phyloP scores from a whole-genome alignment of 2,797 vertebrate species.

The Argyrosomus regius region DNA sequence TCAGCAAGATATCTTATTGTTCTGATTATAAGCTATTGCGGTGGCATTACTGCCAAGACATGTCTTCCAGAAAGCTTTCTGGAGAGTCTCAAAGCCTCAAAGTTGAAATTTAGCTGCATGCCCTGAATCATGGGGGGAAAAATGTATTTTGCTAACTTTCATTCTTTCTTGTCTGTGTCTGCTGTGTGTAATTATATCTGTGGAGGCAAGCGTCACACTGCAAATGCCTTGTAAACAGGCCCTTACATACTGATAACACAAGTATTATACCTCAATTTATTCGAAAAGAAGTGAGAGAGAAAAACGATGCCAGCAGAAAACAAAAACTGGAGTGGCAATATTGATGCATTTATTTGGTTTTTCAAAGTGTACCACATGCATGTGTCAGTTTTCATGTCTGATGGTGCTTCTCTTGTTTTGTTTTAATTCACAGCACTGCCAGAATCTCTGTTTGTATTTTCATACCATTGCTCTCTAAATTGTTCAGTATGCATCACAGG shows the following conservation, averaged over 20 bases:
- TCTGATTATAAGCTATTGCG: conserved; percentile 48
- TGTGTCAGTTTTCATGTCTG: neutral
- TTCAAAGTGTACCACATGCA: conserved; percentile 1
- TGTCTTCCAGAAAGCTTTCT: conserved; percentile 38
- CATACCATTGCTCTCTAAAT: conserved; percentile 33
- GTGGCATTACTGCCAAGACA: conserved; percentile 38
- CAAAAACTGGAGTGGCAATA: conserved; percentile 38
- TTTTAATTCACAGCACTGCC: conserved; percentile 39
- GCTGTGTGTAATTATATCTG: conserved; percentile 64
- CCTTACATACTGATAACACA: conserved; percentile 42
- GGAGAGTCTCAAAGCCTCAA: conserved; percentile 19
- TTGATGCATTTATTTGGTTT: conserved; percentile 39
- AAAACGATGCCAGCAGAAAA: conserved; percentile 45
- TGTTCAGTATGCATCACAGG: conserved; percentile 45
- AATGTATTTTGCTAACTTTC: conserved; percentile 40
- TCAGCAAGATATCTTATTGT: conserved; percentile 54
- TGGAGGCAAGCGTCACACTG: conserved; percentile 9
- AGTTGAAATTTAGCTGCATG: conserved; percentile 32
- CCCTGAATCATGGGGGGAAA: conserved; percentile 15
- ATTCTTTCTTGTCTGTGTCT: conserved; percentile 28
- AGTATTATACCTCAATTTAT: conserved; percentile 35
- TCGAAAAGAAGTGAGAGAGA: conserved; percentile 19
- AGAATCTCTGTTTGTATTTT: conserved; percentile 48
- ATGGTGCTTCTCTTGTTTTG: conserved; percentile 10
- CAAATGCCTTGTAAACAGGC: conserved; percentile 50